Evolutionary conservation across 37 sponge, comb jelly and placozoan genomes (phyloP), one percentile per base, ranked within the genome.

Genomic region (Crambe crambe): DNA sequence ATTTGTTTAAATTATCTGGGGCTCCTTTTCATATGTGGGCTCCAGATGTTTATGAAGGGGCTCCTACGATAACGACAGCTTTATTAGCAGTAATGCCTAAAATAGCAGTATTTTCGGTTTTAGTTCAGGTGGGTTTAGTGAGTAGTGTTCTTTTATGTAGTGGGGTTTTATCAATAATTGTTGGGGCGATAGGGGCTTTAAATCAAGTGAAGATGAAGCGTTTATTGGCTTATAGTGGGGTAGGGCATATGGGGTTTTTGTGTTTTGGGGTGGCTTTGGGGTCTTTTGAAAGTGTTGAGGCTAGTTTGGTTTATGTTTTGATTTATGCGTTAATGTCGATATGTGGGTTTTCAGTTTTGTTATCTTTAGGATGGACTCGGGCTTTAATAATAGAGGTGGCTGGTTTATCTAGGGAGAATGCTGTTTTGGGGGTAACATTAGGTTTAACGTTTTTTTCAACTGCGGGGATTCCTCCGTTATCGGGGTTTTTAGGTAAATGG

Each of bases 11-110:
- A 65, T 77, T 85, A 72, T 80, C 86, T 37, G 82, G 65, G 10
- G 86, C 77, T 8, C 90, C 90, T 27, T 90, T 90, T 80, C 90
- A 90, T 85, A 90, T 85, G 86, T 90, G 90, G 42, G 82, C 82
- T 32, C 90, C 90, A 56, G 90, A 90, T 90, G 86, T 90, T 3
- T 90, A 85, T 86, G 91, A 85, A 38, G 87, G 91, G 25, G 78
- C 91, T 27, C 87, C 91, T 1, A 86, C 83, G 39, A 58, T 47
- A 27, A 83, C 60, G 12, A 82, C 87, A 3, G 83, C 87, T 3
- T 78, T 91, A 39, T 79, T 91, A 62, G 83, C 84, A 35, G 74
- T 57, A 42, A 63, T 87, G 21, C 89, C 89, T 8, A 92, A 92
- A 72, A 65, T 88, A 37, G 85, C 51, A 42, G 80, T 81, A 9